Percentiles rank a stretch among this genome's conserved stretches.
phyloP scores from a whole-genome alignment of 2,113 vertebrate genomes.

The Pipa parva region DNA sequence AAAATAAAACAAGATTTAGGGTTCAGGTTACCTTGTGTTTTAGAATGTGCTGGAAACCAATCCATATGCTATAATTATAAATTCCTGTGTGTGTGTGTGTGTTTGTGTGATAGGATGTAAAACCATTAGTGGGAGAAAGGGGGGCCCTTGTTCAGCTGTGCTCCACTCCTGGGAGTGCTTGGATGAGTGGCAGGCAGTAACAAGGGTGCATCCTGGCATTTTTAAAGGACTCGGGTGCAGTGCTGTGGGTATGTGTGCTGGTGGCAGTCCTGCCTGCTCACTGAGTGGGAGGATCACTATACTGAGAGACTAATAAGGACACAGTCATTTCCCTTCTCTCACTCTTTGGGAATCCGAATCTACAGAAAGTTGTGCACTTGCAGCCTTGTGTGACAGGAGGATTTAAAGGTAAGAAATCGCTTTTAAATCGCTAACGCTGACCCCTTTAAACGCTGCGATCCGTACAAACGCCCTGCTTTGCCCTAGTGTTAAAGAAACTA shows the following conservation, averaged over 20 bases:
- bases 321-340: slow-evolving; percentile 72
- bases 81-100: not conserved
- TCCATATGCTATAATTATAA: not conserved
- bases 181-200: not conserved
- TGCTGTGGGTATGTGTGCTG: slow-evolving; percentile 33
- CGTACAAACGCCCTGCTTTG: too few species aligned
- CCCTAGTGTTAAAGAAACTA: not conserved
- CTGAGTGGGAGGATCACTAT: slow-evolving; percentile 97
- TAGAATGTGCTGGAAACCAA: not conserved
- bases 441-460: too few species aligned
- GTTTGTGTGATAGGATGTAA: not conserved
- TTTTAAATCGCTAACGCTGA: too few species aligned
- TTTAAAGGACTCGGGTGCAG: not conserved
- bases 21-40: not conserved
- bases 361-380: slow-evolving; percentile 54
- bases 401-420: slow-evolving; percentile 64
- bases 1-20: not conserved
- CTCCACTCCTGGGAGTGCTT: not conserved
- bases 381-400: slow-evolving; percentile 51
- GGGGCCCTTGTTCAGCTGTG: not conserved
- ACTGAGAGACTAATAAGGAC: slow-evolving; percentile 92
- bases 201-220: not conserved
- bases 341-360: slow-evolving; percentile 57
- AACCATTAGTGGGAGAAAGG: not conserved
- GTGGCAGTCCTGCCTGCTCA: slow-evolving; percentile 64